phyloP scores from a whole-genome alignment of 2,797 vertebrate genomes.

The Apodemus agrarius region DNA sequence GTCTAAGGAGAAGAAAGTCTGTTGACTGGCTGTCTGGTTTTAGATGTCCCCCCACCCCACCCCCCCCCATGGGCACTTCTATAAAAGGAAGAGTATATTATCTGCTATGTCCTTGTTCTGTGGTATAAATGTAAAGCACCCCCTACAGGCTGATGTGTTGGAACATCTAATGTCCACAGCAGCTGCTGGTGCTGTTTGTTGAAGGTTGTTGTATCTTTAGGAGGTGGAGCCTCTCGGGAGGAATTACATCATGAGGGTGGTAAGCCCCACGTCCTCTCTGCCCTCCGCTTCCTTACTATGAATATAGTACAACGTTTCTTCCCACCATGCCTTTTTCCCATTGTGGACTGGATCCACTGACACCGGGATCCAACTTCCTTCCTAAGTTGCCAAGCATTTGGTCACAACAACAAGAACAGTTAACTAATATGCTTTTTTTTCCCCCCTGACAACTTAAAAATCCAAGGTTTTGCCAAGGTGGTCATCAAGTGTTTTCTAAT shows the following conservation, averaged over 20 bases:
- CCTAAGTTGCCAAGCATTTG: neutral
- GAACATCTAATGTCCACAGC: neutral
- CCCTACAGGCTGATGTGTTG: neutral
- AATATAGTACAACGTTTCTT: no score
- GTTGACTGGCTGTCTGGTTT: neutral
- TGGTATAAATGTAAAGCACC: neutral
- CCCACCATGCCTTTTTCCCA: neutral
- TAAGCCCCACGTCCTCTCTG: no score
- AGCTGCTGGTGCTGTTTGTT: neutral
- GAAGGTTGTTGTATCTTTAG: neutral
- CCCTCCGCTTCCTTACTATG: neutral
- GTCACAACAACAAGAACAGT: neutral
- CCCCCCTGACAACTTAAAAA: neutral
- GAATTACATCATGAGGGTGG: neutral
- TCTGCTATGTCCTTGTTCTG: neutral
- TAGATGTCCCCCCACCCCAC: no score
- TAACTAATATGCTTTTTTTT: neutral
- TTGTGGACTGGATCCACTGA: neutral
- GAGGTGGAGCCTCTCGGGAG: neutral
- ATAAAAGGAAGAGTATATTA: neutral
- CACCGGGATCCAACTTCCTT: neutral
- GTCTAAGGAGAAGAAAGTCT: neutral
- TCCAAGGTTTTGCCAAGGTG: neutral
- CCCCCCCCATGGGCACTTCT: neutral
- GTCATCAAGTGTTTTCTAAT: neutral